Evolutionary conservation across 37 sponge, comb jelly and placozoan species (phyloP).

Genomic region (Ianthella basta): DNA sequence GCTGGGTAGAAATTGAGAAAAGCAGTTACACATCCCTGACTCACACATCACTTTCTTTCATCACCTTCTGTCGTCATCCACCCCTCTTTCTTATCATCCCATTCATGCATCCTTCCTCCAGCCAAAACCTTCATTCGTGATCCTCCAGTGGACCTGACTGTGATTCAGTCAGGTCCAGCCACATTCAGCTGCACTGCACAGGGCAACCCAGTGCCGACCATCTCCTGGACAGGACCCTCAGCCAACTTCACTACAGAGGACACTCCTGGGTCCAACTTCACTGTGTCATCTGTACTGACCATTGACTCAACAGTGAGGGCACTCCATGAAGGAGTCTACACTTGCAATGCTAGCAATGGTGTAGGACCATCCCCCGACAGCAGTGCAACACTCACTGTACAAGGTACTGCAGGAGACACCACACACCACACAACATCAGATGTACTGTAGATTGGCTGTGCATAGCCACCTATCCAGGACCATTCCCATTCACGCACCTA

Average conservation of each 20-base stretch:
- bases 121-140: not conserved
- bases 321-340: conserved; percentile 52
- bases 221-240: conserved; percentile 22
- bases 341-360: conserved; percentile 50
- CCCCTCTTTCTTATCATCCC: too few species aligned
- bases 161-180: not conserved
- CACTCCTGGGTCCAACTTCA: conserved; percentile 16
- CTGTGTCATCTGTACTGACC: not conserved
- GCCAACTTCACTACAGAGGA: not conserved
- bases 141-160: not conserved
- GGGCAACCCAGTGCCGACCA: conserved; percentile 1
- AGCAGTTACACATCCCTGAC: not conserved
- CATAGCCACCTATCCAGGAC: too few species aligned
- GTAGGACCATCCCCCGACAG: too few species aligned
- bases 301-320: conserved; percentile 3
- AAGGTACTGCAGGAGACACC: too few species aligned
- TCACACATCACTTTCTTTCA: not conserved
- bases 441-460: too few species aligned
- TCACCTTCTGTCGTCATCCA: not conserved
- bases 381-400: conserved; percentile 64
- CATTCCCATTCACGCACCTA: too few species aligned
- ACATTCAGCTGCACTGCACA: not conserved
- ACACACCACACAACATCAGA: too few species aligned
- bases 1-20: not conserved
- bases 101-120: not conserved